Evolutionary conservation across 1,140 invertebrate genomes (phyloP), one percentile per base, ranked within the genome.

Genomic region (Diabrotica undecimpunctata): DNA sequence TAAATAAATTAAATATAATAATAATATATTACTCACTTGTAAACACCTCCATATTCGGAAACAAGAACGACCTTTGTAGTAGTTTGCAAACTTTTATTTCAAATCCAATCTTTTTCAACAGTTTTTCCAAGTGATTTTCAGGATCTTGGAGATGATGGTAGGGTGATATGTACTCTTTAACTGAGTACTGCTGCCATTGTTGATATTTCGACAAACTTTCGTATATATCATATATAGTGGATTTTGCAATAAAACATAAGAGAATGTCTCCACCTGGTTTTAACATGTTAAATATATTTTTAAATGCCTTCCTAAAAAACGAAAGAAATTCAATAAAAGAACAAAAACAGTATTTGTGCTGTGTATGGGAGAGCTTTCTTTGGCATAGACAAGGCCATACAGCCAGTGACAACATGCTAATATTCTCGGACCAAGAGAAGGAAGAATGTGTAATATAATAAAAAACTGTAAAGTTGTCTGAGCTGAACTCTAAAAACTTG

Each of bases 171-270:
- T 83, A 90, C 54, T 83, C 80, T 46, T 86, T 81, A 70, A 84
- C 78, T 82, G 92, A 88, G 70, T 90, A 92, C 4, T 71, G 62
- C 12, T 81, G 77, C 84, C 90, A 93, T 70, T 84, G 83, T 0
- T 81, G 74, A 54, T 82, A 82, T 41, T 81, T 77, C 0, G 85
- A 79, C 9, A 92, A 72, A 11, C 76, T 78, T 61, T 87, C 80
- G 72, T 90, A 92, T 3, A 90, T 83, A 51, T 89, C 85, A 70
- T 87, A 93, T 6, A 91, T 83, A 0, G 85, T 84, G 78, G 89
- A 88, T n/a, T 83, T 82, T 0, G 87, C 88, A 0, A 91, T 73
- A 70, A 92, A 91, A 8, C 87, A 84, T 7, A 92, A 72, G 0
- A 93, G 74, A 38, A 85, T 85, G 69, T 89, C 88, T 5, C 90